Evolutionary conservation across 1,140 invertebrate genomes (phyloP).

Genomic region (Aleiodes sp.): DNA sequence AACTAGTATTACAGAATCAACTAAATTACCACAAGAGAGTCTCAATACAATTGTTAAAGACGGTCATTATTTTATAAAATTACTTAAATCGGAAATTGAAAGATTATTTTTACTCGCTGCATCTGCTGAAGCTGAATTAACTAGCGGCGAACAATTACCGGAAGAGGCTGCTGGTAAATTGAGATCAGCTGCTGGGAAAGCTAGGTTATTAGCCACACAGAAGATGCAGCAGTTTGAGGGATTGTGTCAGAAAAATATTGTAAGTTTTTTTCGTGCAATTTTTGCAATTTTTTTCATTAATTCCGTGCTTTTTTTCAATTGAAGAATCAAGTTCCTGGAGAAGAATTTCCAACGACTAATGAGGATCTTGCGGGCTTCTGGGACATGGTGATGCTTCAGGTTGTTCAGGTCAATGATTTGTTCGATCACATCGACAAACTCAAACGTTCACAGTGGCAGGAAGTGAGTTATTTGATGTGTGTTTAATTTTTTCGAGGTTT

Average conservation of each 20-base stretch:
- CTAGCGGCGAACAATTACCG: conserved; percentile 63
- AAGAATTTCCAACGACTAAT: conserved; percentile 86
- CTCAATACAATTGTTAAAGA: conserved; percentile 66
- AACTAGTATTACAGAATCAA: conserved; percentile 39
- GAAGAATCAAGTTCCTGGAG: conserved; percentile 75
- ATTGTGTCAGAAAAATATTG: conserved; percentile 83
- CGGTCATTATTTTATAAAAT: conserved; percentile 78
- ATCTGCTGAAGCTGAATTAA: conserved; percentile 74
- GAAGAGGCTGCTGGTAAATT: conserved; percentile 86
- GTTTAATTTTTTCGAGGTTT: background rate
- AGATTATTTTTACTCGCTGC: conserved; percentile 75
- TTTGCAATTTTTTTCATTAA: conserved; percentile 15
- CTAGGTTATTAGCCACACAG: conserved; percentile 85
- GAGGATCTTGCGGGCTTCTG: conserved; percentile 95
- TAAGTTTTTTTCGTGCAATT: conserved; percentile 61
- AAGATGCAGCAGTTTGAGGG: conserved; percentile 96
- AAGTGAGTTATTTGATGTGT: conserved; percentile 52
- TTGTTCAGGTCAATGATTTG: conserved; percentile 80
- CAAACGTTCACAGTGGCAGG: conserved; percentile 78
- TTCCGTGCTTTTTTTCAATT: conserved; percentile 33
- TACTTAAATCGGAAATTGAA: conserved; percentile 78
- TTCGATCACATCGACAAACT: conserved; percentile 81
- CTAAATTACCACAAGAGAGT: conserved; percentile 45
- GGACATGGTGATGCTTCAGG: conserved; percentile 95
- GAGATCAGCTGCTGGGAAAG: conserved; percentile 89